Base-by-base conservation (phyloP, 2,113 vertebrate species). In the Leptobrachium leishanense region DNA sequence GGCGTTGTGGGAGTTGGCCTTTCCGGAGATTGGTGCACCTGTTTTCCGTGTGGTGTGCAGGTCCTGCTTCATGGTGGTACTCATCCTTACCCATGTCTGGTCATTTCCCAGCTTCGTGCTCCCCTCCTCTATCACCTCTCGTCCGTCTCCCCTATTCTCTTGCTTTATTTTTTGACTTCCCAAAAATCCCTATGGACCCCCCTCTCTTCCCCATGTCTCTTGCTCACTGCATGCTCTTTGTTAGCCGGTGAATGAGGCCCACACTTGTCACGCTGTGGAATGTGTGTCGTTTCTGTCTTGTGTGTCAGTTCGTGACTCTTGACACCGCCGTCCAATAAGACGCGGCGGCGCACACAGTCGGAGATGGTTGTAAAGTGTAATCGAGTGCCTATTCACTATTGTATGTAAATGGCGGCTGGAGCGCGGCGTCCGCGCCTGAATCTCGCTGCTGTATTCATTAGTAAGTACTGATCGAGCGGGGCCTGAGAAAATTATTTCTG, bases 191-290 rank as follows among this genome's bases (percentile, higher is more conserved):
- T 6, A 6, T 40, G 43, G 20, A 31, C 20, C 65, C 41, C 42
- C 72, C 20, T 15, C 43, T 57, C 43, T 31, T 31, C 20, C 10
- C 43, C 1, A 11, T 13, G n/a, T 40, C 10, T 15, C 40, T 43
- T 6, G 4, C 54, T 41, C 54, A 11, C 41, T 42, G 72, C 69
- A 50, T 7, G 63, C 77, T 43, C 53, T 68, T 80, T 73, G 62
- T 74, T 39, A 10, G 11, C 3, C 46, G 15, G 40, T 73, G 62
- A 73, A 79, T 72, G 70, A 57, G 77, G 77, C 69, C 71, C 77
- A 71, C 63, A 65, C 77, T 68, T 80, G 50, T 67, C 64, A 57
- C 68, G 31, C 39, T 50, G 39, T 43, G 44, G 69, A 72, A 73
- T 79, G 69, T 50, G 40, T 63, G 20, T 70, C n/a, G 42, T 57